These are phyloP conservation scores for Pelusios castaneus DNA, from an alignment of 2,113 vertebrate species.

Conservation along the genomic window DNA sequence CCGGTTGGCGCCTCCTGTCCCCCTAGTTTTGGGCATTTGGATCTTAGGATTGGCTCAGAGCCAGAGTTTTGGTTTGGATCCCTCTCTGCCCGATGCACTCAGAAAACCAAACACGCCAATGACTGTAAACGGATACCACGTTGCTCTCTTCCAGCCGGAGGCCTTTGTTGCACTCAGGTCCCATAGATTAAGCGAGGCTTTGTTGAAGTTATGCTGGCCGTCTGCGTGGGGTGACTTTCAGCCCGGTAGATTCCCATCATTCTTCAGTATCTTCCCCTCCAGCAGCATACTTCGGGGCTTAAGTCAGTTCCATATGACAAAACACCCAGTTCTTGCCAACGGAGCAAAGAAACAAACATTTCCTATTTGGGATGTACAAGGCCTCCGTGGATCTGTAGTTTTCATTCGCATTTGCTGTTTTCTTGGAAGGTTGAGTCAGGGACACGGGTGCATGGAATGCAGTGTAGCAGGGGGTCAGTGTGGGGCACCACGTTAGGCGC, in stretches of 20 bases:
- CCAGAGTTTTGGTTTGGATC: background rate
- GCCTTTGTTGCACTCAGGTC: background rate
- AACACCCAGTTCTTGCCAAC: background rate
- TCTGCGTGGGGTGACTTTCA: background rate
- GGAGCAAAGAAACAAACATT: background rate
- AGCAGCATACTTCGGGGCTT: constrained; percentile 35
- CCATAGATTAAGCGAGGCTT: background rate
- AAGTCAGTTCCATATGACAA: constrained; percentile 10
- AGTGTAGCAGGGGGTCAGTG: background rate
- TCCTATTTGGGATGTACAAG: constrained; percentile 29
- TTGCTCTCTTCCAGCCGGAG: background rate
- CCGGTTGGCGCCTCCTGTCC: background rate
- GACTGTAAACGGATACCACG: too few relatives aligned
- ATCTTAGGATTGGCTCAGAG: background rate
- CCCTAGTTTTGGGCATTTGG: background rate
- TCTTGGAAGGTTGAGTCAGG: background rate
- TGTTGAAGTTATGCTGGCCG: background rate
- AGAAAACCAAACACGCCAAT: background rate
- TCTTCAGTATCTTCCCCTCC: background rate
- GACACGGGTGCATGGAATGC: background rate
- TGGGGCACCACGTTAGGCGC: too few relatives aligned
- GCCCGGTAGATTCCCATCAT: background rate
- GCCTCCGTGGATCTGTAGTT: accelerated
- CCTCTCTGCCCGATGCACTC: background rate
- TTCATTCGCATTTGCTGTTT: background rate